Percentiles rank a stretch among this genome's conserved stretches.
phyloP scores from a whole-genome alignment of 2,888 invertebrate genomes.

The Cancer borealis region DNA sequence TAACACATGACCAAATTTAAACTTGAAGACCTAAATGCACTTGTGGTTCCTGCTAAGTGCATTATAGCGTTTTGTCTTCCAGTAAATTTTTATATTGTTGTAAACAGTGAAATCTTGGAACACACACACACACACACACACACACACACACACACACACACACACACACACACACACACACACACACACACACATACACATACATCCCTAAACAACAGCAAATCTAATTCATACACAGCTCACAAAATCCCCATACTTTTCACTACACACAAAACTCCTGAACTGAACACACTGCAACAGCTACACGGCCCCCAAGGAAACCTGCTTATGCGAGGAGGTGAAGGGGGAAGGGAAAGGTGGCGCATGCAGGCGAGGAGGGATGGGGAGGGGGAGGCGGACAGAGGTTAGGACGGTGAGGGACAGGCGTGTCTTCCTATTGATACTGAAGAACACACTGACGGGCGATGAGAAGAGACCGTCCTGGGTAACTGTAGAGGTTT shows the following conservation, averaged over 20 bases:
- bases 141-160: constrained; percentile 1
- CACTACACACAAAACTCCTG: background rate
- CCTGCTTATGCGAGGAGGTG: background rate
- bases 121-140: background rate
- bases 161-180: background rate
- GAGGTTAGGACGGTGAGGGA: background rate
- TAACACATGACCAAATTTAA: no score
- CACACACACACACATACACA: background rate
- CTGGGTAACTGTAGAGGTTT: constrained; percentile 25
- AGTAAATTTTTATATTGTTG: background rate
- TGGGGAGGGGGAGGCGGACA: background rate
- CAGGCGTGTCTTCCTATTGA: constrained; percentile 42
- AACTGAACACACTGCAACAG: background rate
- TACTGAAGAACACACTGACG: constrained; percentile 38
- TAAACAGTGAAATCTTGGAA: background rate
- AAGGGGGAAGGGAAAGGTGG: background rate
- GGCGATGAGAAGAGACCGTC: background rate
- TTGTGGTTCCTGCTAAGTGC: no score
- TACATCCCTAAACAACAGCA: no score
- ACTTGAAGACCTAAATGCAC: no score
- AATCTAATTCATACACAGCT: background rate
- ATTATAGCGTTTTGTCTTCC: background rate
- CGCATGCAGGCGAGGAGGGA: background rate
- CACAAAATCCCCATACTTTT: background rate
- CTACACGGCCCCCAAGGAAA: background rate